Evolutionary conservation across 2,113 vertebrate genomes (phyloP), one percentile per base, ranked within the genome.

Genomic region (Ivindomyrus marchei): DNA sequence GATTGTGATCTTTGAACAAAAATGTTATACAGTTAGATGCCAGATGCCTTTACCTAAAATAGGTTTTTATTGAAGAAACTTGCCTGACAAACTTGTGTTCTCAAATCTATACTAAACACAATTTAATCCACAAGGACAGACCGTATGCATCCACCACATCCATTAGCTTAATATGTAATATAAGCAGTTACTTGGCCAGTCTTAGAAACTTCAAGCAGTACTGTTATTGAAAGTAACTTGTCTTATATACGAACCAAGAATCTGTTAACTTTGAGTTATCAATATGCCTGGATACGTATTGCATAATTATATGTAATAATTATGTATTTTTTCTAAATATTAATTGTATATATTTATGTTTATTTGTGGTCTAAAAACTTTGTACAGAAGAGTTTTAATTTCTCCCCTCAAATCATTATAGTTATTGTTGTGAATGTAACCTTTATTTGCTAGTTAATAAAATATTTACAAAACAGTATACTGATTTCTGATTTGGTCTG

Each of bases 401-500:
- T 93, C 88, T 62, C 94, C 45, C 83, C 24, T 80, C 46, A 89
- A 49, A 89, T 95, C 95, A 94, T 93, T 95, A 94, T 95, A 95
- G 92, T 88, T 74, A 93, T 94, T 74, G 92, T 92, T 95, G 94
- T 94, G 94, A 94, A 94, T 94, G 91, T 88, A 93, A 94, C 91
- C 93, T 95, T 95, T 95, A 94, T 95, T 95, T 93, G 93, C 91
- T 95, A 95, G 93, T 94, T 93, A 96, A 95, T 95, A 96, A 96
- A 96, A 95, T 91, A 93, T 95, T 95, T 94, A 92, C 90, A 93
- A 91, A 89, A 89, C 11, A n/a, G 39, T n/a, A 13, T 85, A 17
- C 36, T 45, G 3, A 21, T 85, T 17, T 89, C 24, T 45, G n/a
- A 42, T 24, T 39, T 85, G 42, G 39, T 85, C 21, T 42, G 74